Evolutionary conservation across 2,113 vertebrate genomes (phyloP).

Genomic region (Paradisaea rubra): DNA sequence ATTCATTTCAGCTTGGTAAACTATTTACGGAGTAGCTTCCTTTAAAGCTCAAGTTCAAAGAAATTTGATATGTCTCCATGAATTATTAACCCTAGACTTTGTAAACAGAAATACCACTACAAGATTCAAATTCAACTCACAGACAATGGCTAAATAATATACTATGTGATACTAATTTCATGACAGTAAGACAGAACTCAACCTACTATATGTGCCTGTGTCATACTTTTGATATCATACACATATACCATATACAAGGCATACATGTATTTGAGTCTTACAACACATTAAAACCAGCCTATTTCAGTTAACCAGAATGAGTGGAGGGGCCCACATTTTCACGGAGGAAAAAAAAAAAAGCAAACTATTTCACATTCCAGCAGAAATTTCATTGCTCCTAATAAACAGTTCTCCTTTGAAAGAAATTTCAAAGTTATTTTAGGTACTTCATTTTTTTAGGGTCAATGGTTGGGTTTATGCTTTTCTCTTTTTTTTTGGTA

Average conservation of each 20-base stretch:
- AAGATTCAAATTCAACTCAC: neutral
- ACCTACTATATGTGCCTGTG: neutral
- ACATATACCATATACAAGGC: neutral
- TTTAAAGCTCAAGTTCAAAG: slow-evolving; percentile 57
- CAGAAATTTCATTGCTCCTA: neutral
- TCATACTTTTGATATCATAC: neutral
- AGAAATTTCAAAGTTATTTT: neutral
- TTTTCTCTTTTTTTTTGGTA: neutral
- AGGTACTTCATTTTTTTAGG: neutral
- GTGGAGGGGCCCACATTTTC: neutral
- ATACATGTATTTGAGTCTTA: neutral
- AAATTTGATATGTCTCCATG: neutral
- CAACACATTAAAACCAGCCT: neutral
- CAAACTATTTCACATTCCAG: neutral
- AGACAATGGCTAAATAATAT: neutral
- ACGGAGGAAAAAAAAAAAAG: rapidly evolving
- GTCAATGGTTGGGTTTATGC: neutral
- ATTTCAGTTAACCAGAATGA: neutral
- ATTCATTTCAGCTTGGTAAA: slow-evolving; percentile 29
- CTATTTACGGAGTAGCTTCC: slow-evolving; percentile 1
- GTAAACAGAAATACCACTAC: neutral
- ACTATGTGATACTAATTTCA: neutral
- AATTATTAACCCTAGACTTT: slow-evolving; percentile 35
- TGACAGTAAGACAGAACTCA: neutral
- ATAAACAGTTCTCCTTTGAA: neutral